These are phyloP conservation scores for Brotula barbata DNA, from an alignment of 2,797 vertebrate species.

Conservation along the genomic window DNA sequence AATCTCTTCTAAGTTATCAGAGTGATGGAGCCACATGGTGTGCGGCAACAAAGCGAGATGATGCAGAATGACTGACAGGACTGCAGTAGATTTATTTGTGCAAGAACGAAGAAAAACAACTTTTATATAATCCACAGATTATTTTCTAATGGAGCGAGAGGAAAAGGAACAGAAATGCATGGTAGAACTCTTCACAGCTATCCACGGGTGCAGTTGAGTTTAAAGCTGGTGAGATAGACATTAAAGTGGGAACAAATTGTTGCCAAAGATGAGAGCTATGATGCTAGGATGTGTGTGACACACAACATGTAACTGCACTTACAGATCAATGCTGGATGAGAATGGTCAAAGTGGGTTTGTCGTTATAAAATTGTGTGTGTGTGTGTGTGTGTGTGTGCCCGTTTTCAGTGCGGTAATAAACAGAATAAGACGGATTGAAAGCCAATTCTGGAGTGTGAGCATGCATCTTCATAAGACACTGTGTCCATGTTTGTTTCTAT, in stretches of 20 bases:
- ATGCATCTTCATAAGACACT: slow-evolving; percentile 3
- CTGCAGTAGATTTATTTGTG: too few relatives aligned
- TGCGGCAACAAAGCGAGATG: too few relatives aligned
- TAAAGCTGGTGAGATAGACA: slow-evolving; percentile 33
- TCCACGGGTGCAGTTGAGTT: too few relatives aligned
- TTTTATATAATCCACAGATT: too few relatives aligned
- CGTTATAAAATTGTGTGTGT: slow-evolving; percentile 46
- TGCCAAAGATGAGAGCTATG: slow-evolving; percentile 16
- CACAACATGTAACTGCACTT: slow-evolving; percentile 46
- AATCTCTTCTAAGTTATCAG: too few relatives aligned
- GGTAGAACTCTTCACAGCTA: too few relatives aligned
- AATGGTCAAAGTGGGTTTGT: slow-evolving; percentile 68
- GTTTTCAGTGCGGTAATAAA: slow-evolving; percentile 27
- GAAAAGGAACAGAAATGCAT: too few relatives aligned
- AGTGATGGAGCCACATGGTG: too few relatives aligned
- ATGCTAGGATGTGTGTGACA: slow-evolving; percentile 26
- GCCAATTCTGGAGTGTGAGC: slow-evolving; percentile 37
- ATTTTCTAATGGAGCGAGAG: too few relatives aligned
- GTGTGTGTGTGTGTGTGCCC: slow-evolving; percentile 14
- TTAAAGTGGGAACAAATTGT: neutral
- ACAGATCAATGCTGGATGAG: slow-evolving; percentile 59
- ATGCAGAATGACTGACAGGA: too few relatives aligned
- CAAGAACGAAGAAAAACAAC: too few relatives aligned
- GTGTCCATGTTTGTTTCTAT: slow-evolving; percentile 10
- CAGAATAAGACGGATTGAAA: slow-evolving; percentile 50